These are phyloP conservation scores for Turritopsis dohrnii DNA, from an alignment of 30 jellyfish, hydroid and myxozoan species.

Conservation along the genomic window DNA sequence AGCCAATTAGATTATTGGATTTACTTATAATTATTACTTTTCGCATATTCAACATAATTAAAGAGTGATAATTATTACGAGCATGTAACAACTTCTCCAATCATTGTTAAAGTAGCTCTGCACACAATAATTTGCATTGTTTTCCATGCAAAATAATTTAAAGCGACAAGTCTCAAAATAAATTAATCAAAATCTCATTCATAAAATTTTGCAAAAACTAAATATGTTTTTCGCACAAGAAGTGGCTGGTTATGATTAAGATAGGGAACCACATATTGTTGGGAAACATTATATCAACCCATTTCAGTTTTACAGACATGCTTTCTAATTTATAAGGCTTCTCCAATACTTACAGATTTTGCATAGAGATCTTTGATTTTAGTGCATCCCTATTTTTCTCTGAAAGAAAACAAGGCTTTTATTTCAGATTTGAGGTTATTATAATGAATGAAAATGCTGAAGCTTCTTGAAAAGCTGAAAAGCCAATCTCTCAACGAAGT, in stretches of 20 bases:
- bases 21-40: background rate
- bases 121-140: background rate
- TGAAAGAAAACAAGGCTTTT: background rate
- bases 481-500: constrained; percentile 33
- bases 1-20: background rate
- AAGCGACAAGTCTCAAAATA: constrained; percentile 24
- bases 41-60: background rate
- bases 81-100: background rate
- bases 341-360: background rate
- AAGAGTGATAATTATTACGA: background rate
- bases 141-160: constrained; percentile 13
- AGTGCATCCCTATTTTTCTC: background rate
- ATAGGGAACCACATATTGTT: background rate
- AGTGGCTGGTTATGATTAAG: background rate
- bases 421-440: background rate
- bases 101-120: background rate
- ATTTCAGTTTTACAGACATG: background rate
- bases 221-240: background rate
- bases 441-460: background rate
- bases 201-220: constrained; percentile 25
- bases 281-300: background rate
- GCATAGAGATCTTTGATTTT: background rate
- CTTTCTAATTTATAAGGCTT: background rate
- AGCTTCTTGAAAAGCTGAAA: constrained; percentile 9
- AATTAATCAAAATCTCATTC: constrained; percentile 25